phyloP scores from a whole-genome alignment of 2,888 invertebrate genomes.

The Volucella zonaria region DNA sequence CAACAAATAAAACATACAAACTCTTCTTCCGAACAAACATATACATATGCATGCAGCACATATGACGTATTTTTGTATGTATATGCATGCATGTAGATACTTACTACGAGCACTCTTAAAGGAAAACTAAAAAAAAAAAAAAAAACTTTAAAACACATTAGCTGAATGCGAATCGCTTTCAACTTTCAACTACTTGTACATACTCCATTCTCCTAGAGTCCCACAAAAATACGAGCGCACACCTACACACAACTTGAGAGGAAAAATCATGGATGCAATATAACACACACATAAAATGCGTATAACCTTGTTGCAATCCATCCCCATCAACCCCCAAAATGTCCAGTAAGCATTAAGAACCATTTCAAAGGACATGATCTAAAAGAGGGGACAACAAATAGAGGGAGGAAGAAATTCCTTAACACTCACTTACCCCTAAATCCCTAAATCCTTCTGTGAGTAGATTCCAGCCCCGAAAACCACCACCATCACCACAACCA shows the following conservation, averaged over 20 bases:
- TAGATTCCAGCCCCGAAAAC: not conserved
- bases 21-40: not conserved
- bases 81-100: not conserved
- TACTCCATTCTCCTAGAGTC: not conserved
- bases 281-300: conserved; percentile 35
- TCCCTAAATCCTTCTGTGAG: too few relatives aligned
- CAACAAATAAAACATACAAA: conserved; percentile 47
- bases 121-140: not conserved
- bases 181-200: conserved; percentile 39
- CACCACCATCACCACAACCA: conserved; percentile 35
- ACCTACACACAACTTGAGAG: not conserved
- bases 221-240: too few relatives aligned
- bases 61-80: not conserved
- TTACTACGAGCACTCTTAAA: not conserved
- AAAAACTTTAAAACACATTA: conserved; percentile 42
- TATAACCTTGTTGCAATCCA: not conserved
- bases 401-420: conserved; percentile 27
- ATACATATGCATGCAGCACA: conserved; percentile 4
- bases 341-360: not conserved
- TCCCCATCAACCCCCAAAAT: not conserved
- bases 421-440: not conserved
- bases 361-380: conserved; percentile 22
- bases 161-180: conserved; percentile 75
- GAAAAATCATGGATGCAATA: conserved; percentile 1
- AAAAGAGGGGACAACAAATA: not conserved